Evolutionary conservation across 2,797 vertebrate species (phyloP).

Genomic region (Xiphophorus birchmanni): DNA sequence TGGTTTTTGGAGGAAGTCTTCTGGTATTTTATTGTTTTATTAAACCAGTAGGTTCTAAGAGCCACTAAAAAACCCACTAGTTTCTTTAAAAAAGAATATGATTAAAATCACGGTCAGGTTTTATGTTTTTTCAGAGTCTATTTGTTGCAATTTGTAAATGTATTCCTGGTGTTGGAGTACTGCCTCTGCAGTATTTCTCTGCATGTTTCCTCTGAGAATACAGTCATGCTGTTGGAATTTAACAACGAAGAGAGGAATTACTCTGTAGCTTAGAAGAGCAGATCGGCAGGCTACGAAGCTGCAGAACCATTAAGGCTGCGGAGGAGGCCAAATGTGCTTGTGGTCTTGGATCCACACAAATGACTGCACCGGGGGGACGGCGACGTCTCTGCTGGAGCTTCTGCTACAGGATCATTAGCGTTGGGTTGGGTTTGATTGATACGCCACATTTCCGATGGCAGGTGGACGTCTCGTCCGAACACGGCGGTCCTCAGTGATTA

Average conservation of each 20-base stretch:
- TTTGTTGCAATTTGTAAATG: constrained; percentile 3
- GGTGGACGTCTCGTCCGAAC: constrained; percentile 69
- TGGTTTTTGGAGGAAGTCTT: neutral
- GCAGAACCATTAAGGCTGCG: constrained; percentile 66
- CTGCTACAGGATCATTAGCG: constrained; percentile 73
- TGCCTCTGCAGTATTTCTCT: constrained; percentile 30
- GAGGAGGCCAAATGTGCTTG: constrained; percentile 64
- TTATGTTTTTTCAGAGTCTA: constrained; percentile 22
- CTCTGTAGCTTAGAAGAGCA: constrained; percentile 60
- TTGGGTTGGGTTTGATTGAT: constrained; percentile 73
- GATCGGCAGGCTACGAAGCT: constrained; percentile 67
- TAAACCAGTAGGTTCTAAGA: neutral
- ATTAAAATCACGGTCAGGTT: constrained; percentile 5
- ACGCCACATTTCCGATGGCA: constrained; percentile 75
- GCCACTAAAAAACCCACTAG: neutral
- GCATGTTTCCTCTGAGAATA: constrained; percentile 37
- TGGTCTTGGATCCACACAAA: constrained; percentile 70
- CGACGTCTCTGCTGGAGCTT: constrained; percentile 62
- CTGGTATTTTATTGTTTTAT: neutral
- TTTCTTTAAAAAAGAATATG: neutral
- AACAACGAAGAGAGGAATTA: constrained; percentile 48
- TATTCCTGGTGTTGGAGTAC: constrained; percentile 19
- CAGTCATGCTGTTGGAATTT: constrained; percentile 51
- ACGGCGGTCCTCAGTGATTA: constrained; percentile 63
- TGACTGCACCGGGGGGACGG: constrained; percentile 62